Percentiles rank a stretch among this genome's conserved stretches.
Evolutionary conservation across 2,113 vertebrate species (phyloP).

Genomic region (Psammodynastes pulverulentus): DNA sequence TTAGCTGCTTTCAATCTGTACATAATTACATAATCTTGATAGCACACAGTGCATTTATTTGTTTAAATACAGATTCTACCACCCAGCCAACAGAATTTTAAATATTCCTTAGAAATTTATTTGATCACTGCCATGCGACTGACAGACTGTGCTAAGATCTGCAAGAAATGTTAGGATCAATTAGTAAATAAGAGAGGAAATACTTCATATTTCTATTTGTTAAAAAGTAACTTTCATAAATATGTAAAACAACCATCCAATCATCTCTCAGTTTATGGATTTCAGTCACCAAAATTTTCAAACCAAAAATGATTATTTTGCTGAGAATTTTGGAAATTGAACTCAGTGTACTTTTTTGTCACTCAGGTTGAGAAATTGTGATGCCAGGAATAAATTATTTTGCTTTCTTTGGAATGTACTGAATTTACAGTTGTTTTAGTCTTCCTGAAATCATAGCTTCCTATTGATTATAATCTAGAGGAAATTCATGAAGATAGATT

Average conservation of each 20-base stretch:
- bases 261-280: background rate
- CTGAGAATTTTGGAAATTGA: background rate
- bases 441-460: background rate
- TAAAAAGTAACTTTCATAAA: background rate
- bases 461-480: background rate
- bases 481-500: background rate
- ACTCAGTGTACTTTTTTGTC: background rate
- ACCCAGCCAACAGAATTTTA: background rate
- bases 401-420: background rate
- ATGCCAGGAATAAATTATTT: background rate
- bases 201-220: background rate
- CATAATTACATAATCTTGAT: slow-evolving; percentile 6
- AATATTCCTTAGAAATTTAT: background rate
- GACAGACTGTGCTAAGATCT: background rate
- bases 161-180: background rate
- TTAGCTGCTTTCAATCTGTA: slow-evolving; percentile 1
- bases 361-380: background rate
- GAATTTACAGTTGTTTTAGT: background rate
- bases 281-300: background rate
- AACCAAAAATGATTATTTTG: background rate
- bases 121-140: background rate
- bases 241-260: background rate
- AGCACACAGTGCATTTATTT: background rate
- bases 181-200: background rate
- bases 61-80: background rate